Evolutionary conservation across 2,113 vertebrate species (phyloP).

Genomic region (Apteryx mantelli): DNA sequence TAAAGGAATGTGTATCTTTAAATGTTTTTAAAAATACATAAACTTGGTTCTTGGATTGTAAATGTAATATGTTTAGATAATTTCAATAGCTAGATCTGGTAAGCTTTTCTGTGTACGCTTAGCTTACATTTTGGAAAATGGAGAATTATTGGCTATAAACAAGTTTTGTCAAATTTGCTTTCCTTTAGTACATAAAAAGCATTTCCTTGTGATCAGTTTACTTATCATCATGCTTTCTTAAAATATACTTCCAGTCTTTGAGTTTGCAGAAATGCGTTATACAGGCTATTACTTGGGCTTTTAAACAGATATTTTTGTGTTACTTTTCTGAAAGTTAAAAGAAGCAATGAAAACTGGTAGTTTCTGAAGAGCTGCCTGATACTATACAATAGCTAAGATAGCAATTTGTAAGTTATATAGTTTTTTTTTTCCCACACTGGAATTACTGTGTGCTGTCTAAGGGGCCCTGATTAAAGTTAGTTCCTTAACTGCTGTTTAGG

Average conservation of each 20-base stretch:
- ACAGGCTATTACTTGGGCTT: background rate
- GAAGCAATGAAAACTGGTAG: background rate
- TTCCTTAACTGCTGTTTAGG: background rate
- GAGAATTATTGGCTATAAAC: background rate
- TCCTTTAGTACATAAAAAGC: background rate
- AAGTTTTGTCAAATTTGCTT: background rate
- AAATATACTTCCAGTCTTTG: background rate
- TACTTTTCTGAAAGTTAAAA: background rate
- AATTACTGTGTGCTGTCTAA: background rate
- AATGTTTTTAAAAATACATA: background rate
- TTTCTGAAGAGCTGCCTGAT: background rate
- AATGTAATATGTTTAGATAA: background rate
- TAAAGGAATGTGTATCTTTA: background rate
- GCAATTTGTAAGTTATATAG: background rate
- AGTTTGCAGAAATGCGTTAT: background rate
- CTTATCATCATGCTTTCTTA: background rate
- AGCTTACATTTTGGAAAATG: background rate
- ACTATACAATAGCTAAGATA: background rate
- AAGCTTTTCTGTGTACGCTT: background rate
- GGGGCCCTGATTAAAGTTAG: rapidly evolving
- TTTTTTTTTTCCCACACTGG: background rate
- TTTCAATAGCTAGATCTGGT: background rate
- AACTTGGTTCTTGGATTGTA: background rate
- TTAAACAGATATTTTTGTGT: background rate
- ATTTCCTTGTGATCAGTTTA: background rate